These are phyloP conservation scores for Ceratotherium simum DNA, from an alignment of 2,113 vertebrate genomes.

Conservation along the genomic window DNA sequence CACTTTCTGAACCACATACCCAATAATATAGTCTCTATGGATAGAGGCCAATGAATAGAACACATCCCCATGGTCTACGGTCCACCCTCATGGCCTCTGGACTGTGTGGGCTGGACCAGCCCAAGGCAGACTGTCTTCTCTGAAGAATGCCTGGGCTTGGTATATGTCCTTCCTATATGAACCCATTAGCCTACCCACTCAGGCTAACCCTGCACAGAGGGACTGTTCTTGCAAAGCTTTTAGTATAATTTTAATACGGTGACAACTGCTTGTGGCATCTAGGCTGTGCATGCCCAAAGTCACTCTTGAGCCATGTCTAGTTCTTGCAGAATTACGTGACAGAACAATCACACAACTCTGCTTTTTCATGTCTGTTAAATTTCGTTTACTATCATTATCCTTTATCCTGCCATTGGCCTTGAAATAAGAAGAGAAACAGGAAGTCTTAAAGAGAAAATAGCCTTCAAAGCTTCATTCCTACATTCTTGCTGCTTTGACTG, in stretches of 20 bases:
- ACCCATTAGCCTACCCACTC: neutral
- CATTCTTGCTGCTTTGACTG: constrained; percentile 59
- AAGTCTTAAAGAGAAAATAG: constrained; percentile 47
- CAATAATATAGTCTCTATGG: neutral
- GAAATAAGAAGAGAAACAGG: constrained; percentile 32
- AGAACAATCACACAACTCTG: neutral
- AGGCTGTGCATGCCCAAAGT: neutral
- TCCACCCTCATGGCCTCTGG: neutral
- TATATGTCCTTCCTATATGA: neutral
- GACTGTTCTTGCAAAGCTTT: neutral
- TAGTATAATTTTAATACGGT: neutral
- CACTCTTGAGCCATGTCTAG: neutral
- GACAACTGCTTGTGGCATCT: neutral
- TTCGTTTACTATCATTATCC: neutral
- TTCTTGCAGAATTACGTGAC: neutral
- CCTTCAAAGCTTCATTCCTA: constrained; percentile 26
- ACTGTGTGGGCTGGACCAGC: neutral
- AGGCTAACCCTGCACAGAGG: neutral
- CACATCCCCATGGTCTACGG: rapidly evolving
- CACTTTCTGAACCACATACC: neutral
- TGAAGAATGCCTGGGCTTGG: neutral
- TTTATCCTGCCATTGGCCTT: constrained; percentile 50
- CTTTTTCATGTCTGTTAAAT: constrained; percentile 21
- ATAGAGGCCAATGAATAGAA: neutral
- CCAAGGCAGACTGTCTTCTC: neutral